Evolutionary conservation across 1,140 invertebrate species (phyloP).

Genomic region (Drosophila sucinea): DNA sequence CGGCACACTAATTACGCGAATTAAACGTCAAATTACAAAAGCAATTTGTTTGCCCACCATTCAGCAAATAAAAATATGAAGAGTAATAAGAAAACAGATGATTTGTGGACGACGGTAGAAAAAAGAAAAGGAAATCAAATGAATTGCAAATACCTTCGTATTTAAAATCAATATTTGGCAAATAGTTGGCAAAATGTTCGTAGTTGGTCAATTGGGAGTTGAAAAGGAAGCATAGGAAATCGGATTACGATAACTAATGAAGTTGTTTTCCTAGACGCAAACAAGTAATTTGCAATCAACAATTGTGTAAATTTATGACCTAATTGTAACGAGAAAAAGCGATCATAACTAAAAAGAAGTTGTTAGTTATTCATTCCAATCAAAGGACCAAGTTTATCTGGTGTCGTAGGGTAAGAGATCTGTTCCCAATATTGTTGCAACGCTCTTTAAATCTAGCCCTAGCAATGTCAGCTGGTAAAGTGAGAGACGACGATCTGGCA

Average conservation of each 20-base stretch:
- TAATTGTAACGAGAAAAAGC: neutral
- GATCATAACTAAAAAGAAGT: no score
- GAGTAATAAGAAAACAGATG: conserved; percentile 21
- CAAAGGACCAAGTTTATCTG: no score
- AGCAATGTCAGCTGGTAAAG: no score
- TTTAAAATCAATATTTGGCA: conserved; percentile 6
- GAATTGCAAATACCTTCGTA: conserved; percentile 9
- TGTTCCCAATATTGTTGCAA: no score
- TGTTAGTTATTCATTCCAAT: no score
- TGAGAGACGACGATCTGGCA: no score
- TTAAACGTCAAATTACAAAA: conserved; percentile 80
- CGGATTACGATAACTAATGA: conserved; percentile 1
- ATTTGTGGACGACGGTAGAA: neutral
- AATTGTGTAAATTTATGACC: neutral
- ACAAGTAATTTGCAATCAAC: neutral
- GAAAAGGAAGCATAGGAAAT: neutral
- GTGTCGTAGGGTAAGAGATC: no score
- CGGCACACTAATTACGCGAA: conserved; percentile 78
- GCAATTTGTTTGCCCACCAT: conserved; percentile 70
- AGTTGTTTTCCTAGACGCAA: neutral
- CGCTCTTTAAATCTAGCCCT: no score
- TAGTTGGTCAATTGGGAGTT: neutral
- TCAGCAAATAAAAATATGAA: conserved; percentile 41
- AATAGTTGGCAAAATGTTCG: conserved; percentile 1
- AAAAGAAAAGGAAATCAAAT: conserved; percentile 5